Percentiles rank a stretch among this genome's conserved stretches.
These are phyloP conservation scores for Salarias fasciatus DNA, from an alignment of 2,797 vertebrate species.

Conservation along the genomic window DNA sequence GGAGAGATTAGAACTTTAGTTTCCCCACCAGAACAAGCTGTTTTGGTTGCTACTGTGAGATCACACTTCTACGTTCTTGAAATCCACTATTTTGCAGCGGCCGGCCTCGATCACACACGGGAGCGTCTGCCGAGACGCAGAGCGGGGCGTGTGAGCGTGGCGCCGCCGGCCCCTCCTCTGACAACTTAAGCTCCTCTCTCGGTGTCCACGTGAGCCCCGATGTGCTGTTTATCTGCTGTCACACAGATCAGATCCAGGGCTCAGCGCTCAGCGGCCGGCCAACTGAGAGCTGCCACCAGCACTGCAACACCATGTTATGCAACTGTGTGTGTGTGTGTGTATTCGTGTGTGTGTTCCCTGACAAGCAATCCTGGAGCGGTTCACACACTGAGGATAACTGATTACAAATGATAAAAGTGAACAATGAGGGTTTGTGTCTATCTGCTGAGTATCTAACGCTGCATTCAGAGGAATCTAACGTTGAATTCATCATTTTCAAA, in stretches of 20 bases:
- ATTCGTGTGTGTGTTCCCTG: constrained; percentile 6
- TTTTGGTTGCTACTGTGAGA: neutral
- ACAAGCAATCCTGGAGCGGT: too few relatives aligned
- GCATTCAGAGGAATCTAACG: too few relatives aligned
- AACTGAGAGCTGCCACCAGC: constrained; percentile 55
- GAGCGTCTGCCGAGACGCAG: constrained; percentile 15
- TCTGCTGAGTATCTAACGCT: too few relatives aligned
- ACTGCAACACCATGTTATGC: constrained; percentile 42
- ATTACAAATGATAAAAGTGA: too few relatives aligned
- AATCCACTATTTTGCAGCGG: too few relatives aligned
- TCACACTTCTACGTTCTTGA: neutral
- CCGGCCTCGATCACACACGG: neutral
- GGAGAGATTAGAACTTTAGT: constrained; percentile 7
- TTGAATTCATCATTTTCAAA: too few relatives aligned
- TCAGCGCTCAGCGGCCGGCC: constrained; percentile 28
- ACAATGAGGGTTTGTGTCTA: too few relatives aligned
- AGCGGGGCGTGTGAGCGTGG: constrained; percentile 24
- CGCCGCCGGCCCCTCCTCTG: constrained; percentile 9
- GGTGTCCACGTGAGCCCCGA: constrained; percentile 57
- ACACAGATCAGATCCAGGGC: constrained; percentile 50
- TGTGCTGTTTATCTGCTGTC: constrained; percentile 59
- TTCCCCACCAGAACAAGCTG: constrained; percentile 3
- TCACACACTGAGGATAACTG: neutral
- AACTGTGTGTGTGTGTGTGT: constrained; percentile 32
- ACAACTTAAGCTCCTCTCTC: constrained; percentile 39